A percentile compares a stretch with the other conserved stretches of the same genome.
Conservation (phyloP, 1,140 invertebrate species). For the Battus philenor region DNA sequence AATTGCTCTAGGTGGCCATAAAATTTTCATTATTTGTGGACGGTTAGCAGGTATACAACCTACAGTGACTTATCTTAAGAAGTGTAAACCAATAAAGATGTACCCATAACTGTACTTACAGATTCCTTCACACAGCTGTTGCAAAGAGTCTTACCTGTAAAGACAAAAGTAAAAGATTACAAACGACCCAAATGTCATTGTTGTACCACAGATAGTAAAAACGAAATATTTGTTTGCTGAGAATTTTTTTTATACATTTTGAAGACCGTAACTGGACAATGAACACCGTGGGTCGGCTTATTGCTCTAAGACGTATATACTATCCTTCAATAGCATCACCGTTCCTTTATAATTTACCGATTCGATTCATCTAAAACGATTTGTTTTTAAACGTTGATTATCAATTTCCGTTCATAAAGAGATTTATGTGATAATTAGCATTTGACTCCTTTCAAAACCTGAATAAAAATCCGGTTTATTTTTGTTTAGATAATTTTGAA, state of each 20-base stretch:
- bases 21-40: no score
- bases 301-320: no score
- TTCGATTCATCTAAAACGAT: conserved; percentile 1
- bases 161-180: conserved; percentile 13
- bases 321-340: conserved; percentile 1
- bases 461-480: no score
- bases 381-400: conserved; percentile 10
- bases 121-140: conserved; percentile 13
- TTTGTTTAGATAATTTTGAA: no score
- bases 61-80: not conserved
- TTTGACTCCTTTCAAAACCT: no score
- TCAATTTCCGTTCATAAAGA: conserved; percentile 5
- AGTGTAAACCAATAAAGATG: not conserved
- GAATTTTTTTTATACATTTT: no score
- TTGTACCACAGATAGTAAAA: not conserved
- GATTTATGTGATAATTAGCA: conserved; percentile 4
- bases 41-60: conserved; percentile 8
- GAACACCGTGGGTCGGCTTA: no score
- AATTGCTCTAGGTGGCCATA: no score
- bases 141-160: conserved; percentile 14
- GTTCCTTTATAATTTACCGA: conserved; percentile 4
- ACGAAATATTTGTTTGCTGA: no score
- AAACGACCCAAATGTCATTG: not conserved
- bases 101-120: conserved; percentile 10
- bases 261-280: no score